These are phyloP conservation scores for Drosophila paramelanica DNA, from an alignment of 2,888 invertebrate species.

Conservation along the genomic window DNA sequence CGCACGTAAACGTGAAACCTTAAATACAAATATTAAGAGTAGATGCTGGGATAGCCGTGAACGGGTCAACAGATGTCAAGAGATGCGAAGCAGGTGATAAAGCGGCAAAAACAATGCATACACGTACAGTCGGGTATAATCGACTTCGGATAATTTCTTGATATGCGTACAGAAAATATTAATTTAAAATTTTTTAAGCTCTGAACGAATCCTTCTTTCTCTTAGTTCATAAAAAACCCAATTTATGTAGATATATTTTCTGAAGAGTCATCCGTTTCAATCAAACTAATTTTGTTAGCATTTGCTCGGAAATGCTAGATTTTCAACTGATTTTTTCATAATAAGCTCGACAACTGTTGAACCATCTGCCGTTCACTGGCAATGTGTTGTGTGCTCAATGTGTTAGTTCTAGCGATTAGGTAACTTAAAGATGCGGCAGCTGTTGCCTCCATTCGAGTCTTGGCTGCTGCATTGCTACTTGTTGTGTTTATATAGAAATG, in stretches of 20 bases:
- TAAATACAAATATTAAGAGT: not conserved
- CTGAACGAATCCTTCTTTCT: not conserved
- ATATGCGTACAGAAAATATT: too few species aligned
- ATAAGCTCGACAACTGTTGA: slow-evolving; percentile 18
- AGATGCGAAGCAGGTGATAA: slow-evolving; percentile 19
- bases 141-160: too few species aligned
- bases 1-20: slow-evolving; percentile 54
- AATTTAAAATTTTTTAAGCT: not conserved
- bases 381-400: slow-evolving; percentile 72
- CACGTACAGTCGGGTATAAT: too few species aligned
- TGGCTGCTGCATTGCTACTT: slow-evolving; percentile 13
- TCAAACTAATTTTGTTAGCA: not conserved
- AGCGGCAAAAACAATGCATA: not conserved
- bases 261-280: not conserved
- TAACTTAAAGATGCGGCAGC: slow-evolving; percentile 12
- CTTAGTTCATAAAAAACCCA: too few species aligned
- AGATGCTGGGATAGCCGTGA: slow-evolving; percentile 8
- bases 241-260: too few species aligned
- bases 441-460: not conserved
- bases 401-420: slow-evolving; percentile 39
- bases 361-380: slow-evolving; percentile 32
- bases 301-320: not conserved
- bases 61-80: slow-evolving; percentile 10
- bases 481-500: slow-evolving; percentile 39
- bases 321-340: not conserved